These are phyloP conservation scores for Ophthalmolycus amberensis DNA, from an alignment of 2,113 vertebrate genomes.

Conservation along the genomic window DNA sequence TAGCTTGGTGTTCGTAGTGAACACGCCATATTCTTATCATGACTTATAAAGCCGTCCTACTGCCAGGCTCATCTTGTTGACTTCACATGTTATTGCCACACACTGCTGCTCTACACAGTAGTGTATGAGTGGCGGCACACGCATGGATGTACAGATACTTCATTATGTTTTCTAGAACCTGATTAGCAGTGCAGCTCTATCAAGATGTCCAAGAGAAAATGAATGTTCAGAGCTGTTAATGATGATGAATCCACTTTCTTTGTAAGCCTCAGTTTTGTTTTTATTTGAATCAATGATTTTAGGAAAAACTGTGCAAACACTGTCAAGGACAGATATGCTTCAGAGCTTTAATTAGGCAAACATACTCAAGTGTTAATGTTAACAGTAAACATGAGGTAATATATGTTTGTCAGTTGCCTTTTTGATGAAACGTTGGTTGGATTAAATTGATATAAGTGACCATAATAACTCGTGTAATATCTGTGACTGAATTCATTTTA, in stretches of 20 bases:
- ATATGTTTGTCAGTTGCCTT: not conserved
- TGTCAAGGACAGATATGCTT: not conserved
- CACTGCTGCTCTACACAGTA: not conserved
- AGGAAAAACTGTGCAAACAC: not conserved
- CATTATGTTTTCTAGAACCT: constrained; percentile 29
- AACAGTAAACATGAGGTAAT: not conserved
- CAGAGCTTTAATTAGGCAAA: not conserved
- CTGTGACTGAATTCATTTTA: not conserved
- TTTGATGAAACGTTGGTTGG: not conserved
- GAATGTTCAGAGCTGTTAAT: constrained; percentile 3
- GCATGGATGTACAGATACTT: constrained; percentile 4
- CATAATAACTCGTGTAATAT: not conserved
- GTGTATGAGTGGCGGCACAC: constrained; percentile 8
- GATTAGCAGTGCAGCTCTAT: not conserved
- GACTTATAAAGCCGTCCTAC: constrained; percentile 25
- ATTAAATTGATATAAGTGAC: not conserved
- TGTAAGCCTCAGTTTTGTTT: not conserved
- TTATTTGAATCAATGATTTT: not conserved
- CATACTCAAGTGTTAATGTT: not conserved
- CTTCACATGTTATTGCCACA: not conserved
- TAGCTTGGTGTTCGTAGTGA: too few species aligned
- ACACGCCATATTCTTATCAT: not conserved
- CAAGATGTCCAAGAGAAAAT: constrained; percentile 3
- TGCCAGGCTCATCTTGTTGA: not conserved
- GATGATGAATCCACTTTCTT: not conserved